Evolutionary conservation across 2,113 vertebrate genomes (phyloP), one percentile per base, ranked within the genome.

Genomic region (Pseudopipra pipra): DNA sequence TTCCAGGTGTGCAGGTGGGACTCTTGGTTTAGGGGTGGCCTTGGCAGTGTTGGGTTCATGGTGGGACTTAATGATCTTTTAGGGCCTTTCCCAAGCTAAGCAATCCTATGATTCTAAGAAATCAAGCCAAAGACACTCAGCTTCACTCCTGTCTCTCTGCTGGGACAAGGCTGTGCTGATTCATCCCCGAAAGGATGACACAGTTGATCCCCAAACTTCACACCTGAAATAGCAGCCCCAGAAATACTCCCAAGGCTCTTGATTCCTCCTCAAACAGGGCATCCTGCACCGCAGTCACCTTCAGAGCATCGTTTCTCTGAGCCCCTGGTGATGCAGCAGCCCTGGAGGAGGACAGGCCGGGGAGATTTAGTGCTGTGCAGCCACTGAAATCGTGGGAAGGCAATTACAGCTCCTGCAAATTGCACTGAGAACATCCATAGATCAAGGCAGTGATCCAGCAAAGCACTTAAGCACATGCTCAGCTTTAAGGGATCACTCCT

Each of bases 361-460:
- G 3, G 44, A 91, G 93, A 96, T 89, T 89, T 91, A 96, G 66
- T 76, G 87, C 89, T 58, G 62, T 33, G 84, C 90, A 96, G 84
- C 62, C 56, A 20, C 84, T 67, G 86, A 71, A 90, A 93, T 84
- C 1, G 2, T 54, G 81, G 89, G 35, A 52, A 94, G 84, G 84
- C 91, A 97, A 93, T 89, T 89, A 85, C 6, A 90, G 79, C 89
- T 87, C 71, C 87, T 59, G 68, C 73, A 93, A 67, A 93, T 55
- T 82, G 67, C 68, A 11, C 84, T 1, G 44, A 31, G 70, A 85
- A 49, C 87, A 73, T 89, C 80, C 23, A 56, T 44, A 90, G 85
- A 94, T 88, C 81, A 33, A 93, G 94, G 95, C 93, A 87, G 73
- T 39, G 87, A 87, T 85, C 93, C 95, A 96, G 95, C 35, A 96